Evolutionary conservation across 2,888 invertebrate species (phyloP), one percentile per base, ranked within the genome.

Genomic region (Meghimatium bilineatum): DNA sequence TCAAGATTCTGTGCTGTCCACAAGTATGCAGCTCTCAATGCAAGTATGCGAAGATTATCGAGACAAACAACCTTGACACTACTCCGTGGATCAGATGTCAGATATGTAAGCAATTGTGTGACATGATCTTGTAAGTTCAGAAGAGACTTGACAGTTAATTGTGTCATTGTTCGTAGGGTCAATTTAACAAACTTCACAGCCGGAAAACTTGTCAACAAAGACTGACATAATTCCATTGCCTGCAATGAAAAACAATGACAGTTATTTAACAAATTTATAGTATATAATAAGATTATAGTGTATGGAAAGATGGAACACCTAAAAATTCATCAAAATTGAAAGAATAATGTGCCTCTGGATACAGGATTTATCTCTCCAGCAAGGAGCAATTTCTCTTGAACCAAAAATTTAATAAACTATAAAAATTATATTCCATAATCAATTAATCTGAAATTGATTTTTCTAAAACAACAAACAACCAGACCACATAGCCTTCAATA

Each of bases 101-200:
- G 93, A 92, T 96, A 96, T 29, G 95, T 94, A 10, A 97, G 93
- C 20, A 97, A 93, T 71, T 97, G 94, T 82, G 94, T 94, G 23
- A 96, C 93, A 94, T 99, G 98, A 90, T 96, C 96, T 0, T 97
- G 97, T 69, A 98, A 96, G 93, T 98, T 97, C 0, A 97, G 96
- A 23, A 98, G 95, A 0, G 98, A 98, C 74, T 97, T 96, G 0
- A 96, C 96, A 0, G 98, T 97, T 17, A 99, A 95, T 86, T 97
- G 96, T 0, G 98, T 98, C 82, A 98, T 95, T 0, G 98, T 97
- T 88, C 96, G 96, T 67, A 98, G 95, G 69, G 97, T 97, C 1
- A 97, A 96, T 6, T 96, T 94, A 0, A 97, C 96, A 93, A 97
- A 96, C 92, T 96, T 96, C 90, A 96, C 95, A 0, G 96, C 96